Conservation (phyloP, 2,113 vertebrate species). For the Hydrochoerus hydrochaeris region DNA sequence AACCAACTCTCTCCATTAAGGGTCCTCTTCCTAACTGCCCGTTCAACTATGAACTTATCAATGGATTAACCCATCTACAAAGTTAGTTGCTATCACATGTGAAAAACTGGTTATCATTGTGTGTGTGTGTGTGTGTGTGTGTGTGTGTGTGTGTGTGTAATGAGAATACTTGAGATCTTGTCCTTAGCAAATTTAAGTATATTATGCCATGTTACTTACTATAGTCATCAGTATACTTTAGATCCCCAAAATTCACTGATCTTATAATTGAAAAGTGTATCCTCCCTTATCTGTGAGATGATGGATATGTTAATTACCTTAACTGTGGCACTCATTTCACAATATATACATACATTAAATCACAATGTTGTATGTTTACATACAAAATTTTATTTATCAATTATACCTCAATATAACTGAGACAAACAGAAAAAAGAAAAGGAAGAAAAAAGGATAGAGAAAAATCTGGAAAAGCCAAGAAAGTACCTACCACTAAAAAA, state of each 20-base stretch:
- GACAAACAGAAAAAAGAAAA: not conserved
- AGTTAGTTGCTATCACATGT: no score
- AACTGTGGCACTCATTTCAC: not conserved
- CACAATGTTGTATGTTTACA: not conserved
- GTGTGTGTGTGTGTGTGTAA: not conserved
- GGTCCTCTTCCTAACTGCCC: no score
- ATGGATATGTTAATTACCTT: not conserved
- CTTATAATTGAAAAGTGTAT: not conserved
- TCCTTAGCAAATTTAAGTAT: not conserved
- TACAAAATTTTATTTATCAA: not conserved
- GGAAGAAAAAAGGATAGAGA: not conserved
- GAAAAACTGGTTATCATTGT: not conserved
- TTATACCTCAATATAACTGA: not conserved
- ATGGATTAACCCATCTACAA: no score
- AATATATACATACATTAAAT: not conserved
- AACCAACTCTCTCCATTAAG: no score
- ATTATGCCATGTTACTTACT: not conserved
- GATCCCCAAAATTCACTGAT: not conserved
- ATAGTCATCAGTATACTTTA: not conserved
- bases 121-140: not conserved
- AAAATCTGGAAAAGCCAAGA: conserved; percentile 5
- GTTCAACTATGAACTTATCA: no score
- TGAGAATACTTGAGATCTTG: not conserved
- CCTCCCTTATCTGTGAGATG: not conserved
- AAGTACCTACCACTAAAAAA: not conserved